phyloP scores from a whole-genome alignment of 1,140 invertebrate genomes.

The Ceratosolen solmsi region DNA sequence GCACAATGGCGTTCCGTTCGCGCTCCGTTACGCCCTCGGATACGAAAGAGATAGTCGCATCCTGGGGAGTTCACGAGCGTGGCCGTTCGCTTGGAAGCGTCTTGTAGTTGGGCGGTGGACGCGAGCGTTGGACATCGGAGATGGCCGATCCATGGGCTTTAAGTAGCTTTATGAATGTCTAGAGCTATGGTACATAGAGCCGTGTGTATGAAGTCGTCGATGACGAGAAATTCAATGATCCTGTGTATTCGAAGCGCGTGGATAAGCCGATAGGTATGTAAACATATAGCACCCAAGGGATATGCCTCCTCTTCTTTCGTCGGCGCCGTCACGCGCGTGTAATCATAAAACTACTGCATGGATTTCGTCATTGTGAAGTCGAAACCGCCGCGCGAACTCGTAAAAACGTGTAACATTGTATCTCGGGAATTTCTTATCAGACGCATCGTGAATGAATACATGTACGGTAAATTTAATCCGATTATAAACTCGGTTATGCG shows the following conservation, averaged over 20 bases:
- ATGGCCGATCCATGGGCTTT: no score
- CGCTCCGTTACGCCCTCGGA: no score
- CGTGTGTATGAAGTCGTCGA: no score
- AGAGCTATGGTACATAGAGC: neutral
- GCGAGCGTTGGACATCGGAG: neutral
- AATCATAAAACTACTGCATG: neutral
- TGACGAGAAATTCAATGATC: neutral
- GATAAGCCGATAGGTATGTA: no score
- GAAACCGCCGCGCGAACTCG: neutral
- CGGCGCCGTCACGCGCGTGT: neutral
- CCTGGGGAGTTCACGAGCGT: neutral
- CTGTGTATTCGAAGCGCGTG: neutral
- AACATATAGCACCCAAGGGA: neutral
- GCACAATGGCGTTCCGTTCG: no score
- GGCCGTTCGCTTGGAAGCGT: neutral
- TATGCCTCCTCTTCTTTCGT: neutral
- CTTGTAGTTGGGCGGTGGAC: neutral
- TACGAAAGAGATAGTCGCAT: no score
- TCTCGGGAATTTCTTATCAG: neutral
- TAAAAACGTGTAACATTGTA: conserved; percentile 5
- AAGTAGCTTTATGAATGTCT: neutral
- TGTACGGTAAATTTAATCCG: conserved; percentile 1
- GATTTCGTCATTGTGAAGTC: neutral
- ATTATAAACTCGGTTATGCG: neutral
- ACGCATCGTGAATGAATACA: neutral